Evolutionary conservation across 2,888 invertebrate genomes (phyloP).

Genomic region (Lasioglossum villosulum): DNA sequence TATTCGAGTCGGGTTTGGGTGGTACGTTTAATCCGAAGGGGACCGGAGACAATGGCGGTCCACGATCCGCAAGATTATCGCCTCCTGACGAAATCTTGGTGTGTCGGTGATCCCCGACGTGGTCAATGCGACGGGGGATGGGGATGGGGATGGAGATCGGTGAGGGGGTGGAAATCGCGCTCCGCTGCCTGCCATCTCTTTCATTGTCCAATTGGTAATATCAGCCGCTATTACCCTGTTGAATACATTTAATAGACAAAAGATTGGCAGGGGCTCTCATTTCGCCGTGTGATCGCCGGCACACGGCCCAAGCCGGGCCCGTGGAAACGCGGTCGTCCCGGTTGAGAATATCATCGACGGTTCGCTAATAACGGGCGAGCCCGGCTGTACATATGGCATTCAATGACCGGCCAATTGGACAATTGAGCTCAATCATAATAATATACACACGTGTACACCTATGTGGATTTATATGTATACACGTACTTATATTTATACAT

Average conservation of each 20-base stretch:
- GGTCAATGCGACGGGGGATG: not conserved
- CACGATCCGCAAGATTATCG: conserved; percentile 25
- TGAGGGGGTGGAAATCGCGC: conserved; percentile 69
- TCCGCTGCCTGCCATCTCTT: conserved; percentile 77
- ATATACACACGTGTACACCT: conserved; percentile 63
- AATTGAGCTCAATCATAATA: conserved; percentile 84
- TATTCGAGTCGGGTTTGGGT: not conserved
- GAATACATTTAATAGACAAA: conserved; percentile 82
- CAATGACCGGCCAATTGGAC: conserved; percentile 84
- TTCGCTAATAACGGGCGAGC: conserved; percentile 77
- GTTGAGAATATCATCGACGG: conserved; percentile 70
- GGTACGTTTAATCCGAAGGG: not conserved
- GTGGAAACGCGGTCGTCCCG: conserved; percentile 68
- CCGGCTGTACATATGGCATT: conserved; percentile 75
- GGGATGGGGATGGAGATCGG: not conserved
- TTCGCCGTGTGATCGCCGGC: conserved; percentile 33
- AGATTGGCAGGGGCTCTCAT: conserved; percentile 81
- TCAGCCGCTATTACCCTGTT: conserved; percentile 81
- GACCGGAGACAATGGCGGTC: not conserved
- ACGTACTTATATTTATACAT: not conserved
- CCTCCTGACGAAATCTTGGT: conserved; percentile 63
- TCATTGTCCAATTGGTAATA: conserved; percentile 82
- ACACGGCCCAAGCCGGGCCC: conserved; percentile 28
- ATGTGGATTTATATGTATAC: not conserved
- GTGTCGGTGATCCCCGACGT: conserved; percentile 46